Evolutionary conservation across 1,140 invertebrate species (phyloP).

Genomic region (Aporrectodea caliginosa): DNA sequence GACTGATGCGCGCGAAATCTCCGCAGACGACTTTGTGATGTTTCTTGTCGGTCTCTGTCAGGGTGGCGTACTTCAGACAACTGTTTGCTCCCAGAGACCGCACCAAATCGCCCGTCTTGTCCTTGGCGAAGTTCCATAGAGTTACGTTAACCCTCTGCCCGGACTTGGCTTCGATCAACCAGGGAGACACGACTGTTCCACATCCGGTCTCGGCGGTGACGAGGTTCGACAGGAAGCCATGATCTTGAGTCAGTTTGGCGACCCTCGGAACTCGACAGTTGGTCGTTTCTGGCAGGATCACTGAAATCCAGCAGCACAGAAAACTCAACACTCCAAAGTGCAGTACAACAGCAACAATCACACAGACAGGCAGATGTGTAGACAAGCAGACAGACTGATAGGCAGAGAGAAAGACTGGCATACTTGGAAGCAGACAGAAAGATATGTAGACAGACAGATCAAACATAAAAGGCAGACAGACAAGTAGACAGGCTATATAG

Average conservation of each 20-base stretch:
- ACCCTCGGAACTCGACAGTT: background rate
- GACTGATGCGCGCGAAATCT: background rate
- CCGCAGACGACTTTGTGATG: background rate
- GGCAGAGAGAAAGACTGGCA: background rate
- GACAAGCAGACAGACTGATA: background rate
- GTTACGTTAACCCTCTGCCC: constrained; percentile 22
- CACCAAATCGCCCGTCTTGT: background rate
- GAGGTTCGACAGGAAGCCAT: constrained; percentile 11
- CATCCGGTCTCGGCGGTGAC: constrained; percentile 12
- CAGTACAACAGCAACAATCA: background rate
- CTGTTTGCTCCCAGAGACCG: background rate
- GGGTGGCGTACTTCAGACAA: background rate
- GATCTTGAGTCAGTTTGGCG: background rate
- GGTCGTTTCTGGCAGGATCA: background rate
- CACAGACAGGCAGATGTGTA: background rate
- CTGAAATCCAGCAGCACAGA: background rate
- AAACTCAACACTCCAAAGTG: background rate
- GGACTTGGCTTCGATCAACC: constrained; percentile 12
- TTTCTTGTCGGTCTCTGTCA: background rate
- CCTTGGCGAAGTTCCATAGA: constrained; percentile 17
- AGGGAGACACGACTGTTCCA: constrained; percentile 12
- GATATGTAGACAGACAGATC: background rate
- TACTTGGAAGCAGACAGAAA: background rate
- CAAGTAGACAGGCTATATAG: background rate
- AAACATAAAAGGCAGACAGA: background rate